A percentile compares a stretch with the other conserved stretches of the same genome.
Evolutionary conservation across 2,113 vertebrate genomes (phyloP).

Genomic region (zebrafish (Danio rerio)): GRCz12tu NC_133177.1:43113501-43114000

Average conservation of each 20-base stretch:
- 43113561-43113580: slow-evolving; percentile 80
- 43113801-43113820: slow-evolving; percentile 13
- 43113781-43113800: slow-evolving; percentile 1
- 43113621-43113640: slow-evolving; percentile 77
- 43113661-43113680: slow-evolving; percentile 80
- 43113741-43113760: slow-evolving; percentile 20
- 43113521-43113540: slow-evolving; percentile 59
- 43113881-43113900: slow-evolving; percentile 93
- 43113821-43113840: slow-evolving; percentile 21
- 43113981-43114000: slow-evolving; percentile 89
- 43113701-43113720: slow-evolving; percentile 78
- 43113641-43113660: slow-evolving; percentile 79
- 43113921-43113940: slow-evolving; percentile 90
- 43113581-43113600: slow-evolving; percentile 82
- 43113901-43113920: slow-evolving; percentile 99
- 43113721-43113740: slow-evolving; percentile 70
- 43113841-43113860: slow-evolving; percentile 54
- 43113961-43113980: slow-evolving; percentile 81
- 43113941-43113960: slow-evolving; percentile 80
- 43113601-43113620: slow-evolving; percentile 79
- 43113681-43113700: slow-evolving; percentile 75
- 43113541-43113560: slow-evolving; percentile 80
- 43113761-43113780: slow-evolving; percentile 18
- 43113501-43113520: not conserved
- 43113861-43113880: slow-evolving; percentile 43